These are phyloP conservation scores for Echiichthys vipera DNA, from an alignment of 2,797 vertebrate genomes.

Conservation along the genomic window DNA sequence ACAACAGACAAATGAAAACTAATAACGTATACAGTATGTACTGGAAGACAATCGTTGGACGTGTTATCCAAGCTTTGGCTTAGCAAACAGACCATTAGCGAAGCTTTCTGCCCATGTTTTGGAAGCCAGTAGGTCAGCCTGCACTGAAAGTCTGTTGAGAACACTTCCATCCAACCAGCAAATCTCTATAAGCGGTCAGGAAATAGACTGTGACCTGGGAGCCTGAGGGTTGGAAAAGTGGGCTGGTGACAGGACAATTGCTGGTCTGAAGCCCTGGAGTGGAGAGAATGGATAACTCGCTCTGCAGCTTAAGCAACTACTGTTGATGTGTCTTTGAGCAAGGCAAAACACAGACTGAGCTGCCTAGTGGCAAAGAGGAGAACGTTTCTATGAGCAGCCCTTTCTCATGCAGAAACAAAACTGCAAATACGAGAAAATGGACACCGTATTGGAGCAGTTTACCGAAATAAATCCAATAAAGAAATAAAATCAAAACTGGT, in stretches of 20 bases:
- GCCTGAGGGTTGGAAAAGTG: slow-evolving; percentile 29
- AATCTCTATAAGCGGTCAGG: slow-evolving; percentile 55
- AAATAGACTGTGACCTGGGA: slow-evolving; percentile 53
- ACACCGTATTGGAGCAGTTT: background rate
- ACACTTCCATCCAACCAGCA: slow-evolving; percentile 51
- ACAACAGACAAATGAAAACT: background rate
- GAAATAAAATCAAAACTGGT: background rate
- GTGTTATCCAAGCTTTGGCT: slow-evolving; percentile 28
- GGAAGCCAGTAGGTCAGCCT: slow-evolving; percentile 43
- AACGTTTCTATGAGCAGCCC: background rate
- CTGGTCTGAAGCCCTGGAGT: slow-evolving; percentile 17
- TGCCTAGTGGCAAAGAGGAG: background rate
- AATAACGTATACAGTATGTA: background rate
- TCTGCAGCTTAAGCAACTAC: background rate
- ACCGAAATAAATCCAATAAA: background rate
- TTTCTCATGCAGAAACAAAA: background rate
- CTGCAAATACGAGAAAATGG: too few species aligned
- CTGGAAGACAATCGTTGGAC: background rate
- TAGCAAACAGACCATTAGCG: slow-evolving; percentile 48
- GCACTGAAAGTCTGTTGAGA: slow-evolving; percentile 42
- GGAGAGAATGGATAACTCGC: slow-evolving; percentile 3
- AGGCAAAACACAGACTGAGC: background rate
- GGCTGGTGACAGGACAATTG: slow-evolving; percentile 38
- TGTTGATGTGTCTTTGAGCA: slow-evolving; percentile 5
- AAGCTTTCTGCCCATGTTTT: slow-evolving; percentile 46